Percentiles rank a stretch among this genome's conserved stretches.
Conservation (phyloP, 2,113 vertebrate genomes). For the Atractosteus spatula region DNA sequence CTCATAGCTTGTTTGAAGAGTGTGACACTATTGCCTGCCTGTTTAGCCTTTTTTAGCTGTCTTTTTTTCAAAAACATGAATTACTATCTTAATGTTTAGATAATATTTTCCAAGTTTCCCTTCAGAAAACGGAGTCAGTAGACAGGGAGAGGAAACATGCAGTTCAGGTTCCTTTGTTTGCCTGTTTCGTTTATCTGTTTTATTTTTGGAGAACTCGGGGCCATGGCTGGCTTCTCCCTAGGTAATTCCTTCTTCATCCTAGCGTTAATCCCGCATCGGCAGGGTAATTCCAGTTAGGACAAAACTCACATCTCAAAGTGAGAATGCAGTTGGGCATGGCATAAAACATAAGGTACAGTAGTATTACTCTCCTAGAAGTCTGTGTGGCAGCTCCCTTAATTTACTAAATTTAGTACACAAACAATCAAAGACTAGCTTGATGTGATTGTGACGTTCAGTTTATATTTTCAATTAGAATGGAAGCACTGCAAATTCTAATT, state of each 20-base stretch:
- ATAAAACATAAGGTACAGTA: too few relatives aligned
- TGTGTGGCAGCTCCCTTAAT: too few relatives aligned
- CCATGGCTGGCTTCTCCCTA: conserved; percentile 36
- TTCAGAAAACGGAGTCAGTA: not conserved
- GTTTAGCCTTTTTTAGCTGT: too few relatives aligned
- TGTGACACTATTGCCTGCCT: too few relatives aligned
- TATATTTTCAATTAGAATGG: conserved; percentile 48
- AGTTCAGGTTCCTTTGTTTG: not conserved
- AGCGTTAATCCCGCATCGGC: too few relatives aligned
- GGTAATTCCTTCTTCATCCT: conserved; percentile 13
- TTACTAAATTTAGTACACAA: conserved; percentile 20
- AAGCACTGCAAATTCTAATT: conserved; percentile 49
- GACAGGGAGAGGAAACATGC: not conserved
- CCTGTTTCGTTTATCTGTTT: conserved; percentile 26
- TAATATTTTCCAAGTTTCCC: too few relatives aligned
- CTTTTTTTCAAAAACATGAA: too few relatives aligned
- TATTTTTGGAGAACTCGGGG: conserved; percentile 35
- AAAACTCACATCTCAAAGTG: conserved; percentile 20
- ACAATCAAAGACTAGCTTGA: conserved; percentile 58
- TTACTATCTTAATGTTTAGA: too few relatives aligned
- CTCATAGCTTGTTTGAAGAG: too few relatives aligned
- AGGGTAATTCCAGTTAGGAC: conserved; percentile 23
- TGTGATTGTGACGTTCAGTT: conserved; percentile 27
- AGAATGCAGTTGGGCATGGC: too few relatives aligned
- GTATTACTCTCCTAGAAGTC: too few relatives aligned